These are phyloP conservation scores for Threskiornis aethiopicus DNA, from an alignment of 2,797 vertebrate species.

Conservation along the genomic window DNA sequence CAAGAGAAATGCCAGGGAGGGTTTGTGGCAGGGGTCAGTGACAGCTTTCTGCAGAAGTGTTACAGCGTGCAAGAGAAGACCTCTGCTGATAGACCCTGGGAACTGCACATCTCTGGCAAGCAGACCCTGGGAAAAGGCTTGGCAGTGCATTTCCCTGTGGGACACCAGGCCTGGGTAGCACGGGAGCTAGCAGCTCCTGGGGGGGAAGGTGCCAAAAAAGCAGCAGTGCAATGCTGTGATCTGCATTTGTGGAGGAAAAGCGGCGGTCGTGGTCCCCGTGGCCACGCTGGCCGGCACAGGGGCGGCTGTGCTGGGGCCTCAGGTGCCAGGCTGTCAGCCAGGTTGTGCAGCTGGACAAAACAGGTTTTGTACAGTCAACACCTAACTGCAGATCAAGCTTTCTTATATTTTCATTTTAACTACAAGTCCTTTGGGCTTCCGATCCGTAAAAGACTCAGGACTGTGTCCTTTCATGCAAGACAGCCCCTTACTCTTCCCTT, in stretches of 20 bases:
- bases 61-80: neutral
- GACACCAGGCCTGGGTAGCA: neutral
- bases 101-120: neutral
- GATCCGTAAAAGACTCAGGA: neutral
- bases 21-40: neutral
- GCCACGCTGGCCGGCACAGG: neutral
- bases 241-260: accelerated
- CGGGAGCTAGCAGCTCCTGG: neutral
- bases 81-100: constrained; percentile 26
- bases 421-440: neutral
- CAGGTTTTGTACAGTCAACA: neutral
- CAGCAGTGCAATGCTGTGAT: neutral
- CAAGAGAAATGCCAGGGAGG: neutral
- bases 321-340: neutral
- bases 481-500: neutral
- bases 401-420: neutral
- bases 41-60: neutral
- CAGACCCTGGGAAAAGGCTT: neutral
- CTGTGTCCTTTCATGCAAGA: neutral
- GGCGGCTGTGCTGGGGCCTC: accelerated
- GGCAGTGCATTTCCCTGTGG: neutral
- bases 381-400: neutral
- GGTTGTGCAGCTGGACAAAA: neutral
- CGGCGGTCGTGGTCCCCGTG: accelerated
- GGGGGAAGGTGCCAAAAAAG: neutral